Evolutionary conservation across 2,797 vertebrate species (phyloP), one percentile per base, ranked within the genome.

Genomic region (Labroides dimidiatus): DNA sequence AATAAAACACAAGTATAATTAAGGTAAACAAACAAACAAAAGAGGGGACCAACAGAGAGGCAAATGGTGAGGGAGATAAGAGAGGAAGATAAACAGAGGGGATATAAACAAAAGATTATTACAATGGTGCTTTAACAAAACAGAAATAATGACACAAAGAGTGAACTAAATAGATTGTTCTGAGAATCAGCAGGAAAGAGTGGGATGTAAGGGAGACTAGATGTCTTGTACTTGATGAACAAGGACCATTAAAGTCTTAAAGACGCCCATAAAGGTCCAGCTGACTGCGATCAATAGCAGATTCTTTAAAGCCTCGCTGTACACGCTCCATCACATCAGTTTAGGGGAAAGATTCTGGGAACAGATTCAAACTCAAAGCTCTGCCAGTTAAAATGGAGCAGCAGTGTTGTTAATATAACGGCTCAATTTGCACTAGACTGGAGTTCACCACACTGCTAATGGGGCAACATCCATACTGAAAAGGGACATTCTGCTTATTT

Each of bases 371-470:
- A 58, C 37, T 53, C 41, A 42, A 36, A 47, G 53, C 48, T 51
- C 58, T 37, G 61, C 47, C 48, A 43, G 20, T 44, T 27, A 36
- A 19, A 52, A 47, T 39, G 20, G 2, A 6, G 15, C 44, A 6
- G 15, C 44, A 21, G 6, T 23, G 41, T 1, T n/a, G 36, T 49
- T 44, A 2, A 53, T 17, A 12, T 0, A 27, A 17, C 19, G 16
- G 50, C 14, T 58, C 6, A 0, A 8, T 37, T 37, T 53, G 27
- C 14, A 49, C 33, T 55, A 23, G n/a, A 16, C 45, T 13, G 27
- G 48, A 48, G 60, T 66, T 75, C 30, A 17, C 11, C 33, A 33
- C 39, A 7, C 33, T 45, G 62, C 52, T 53, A 48, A 37, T 27
- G 21, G 41, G 59, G 56, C n/a, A 19, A n/a, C 16, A 45, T 52